Evolutionary conservation across 2,888 invertebrate genomes (phyloP).

Genomic region (Ormyrus pomaceus): DNA sequence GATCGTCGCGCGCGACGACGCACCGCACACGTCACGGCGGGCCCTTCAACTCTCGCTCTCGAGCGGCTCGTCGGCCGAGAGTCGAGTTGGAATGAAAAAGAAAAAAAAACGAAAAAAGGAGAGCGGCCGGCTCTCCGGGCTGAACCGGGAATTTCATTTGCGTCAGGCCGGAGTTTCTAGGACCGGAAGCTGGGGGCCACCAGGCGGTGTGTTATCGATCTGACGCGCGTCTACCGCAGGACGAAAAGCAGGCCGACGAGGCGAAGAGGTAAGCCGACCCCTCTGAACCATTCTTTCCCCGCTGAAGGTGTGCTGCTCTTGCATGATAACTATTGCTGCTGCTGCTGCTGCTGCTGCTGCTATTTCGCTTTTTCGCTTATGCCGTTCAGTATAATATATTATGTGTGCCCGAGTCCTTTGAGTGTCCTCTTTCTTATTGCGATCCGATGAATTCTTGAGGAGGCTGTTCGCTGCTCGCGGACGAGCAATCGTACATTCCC

Average conservation of each 20-base stretch:
- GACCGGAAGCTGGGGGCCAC: conserved; percentile 35
- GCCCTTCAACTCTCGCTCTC: conserved; percentile 21
- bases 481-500: too few relatives aligned
- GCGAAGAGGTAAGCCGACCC: conserved; percentile 46
- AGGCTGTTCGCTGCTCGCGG: too few relatives aligned
- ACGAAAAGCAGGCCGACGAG: conserved; percentile 54
- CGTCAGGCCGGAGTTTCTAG: conserved; percentile 45
- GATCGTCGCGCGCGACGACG: too few relatives aligned
- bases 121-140: background rate
- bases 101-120: background rate
- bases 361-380: background rate
- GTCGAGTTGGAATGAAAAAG: background rate
- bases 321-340: too few relatives aligned
- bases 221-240: conserved; percentile 38
- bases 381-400: too few relatives aligned
- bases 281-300: too few relatives aligned
- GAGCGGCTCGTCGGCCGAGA: background rate
- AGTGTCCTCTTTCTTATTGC: too few relatives aligned
- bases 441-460: too few relatives aligned
- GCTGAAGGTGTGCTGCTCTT: background rate
- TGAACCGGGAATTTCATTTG: conserved; percentile 42
- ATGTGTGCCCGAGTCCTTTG: too few relatives aligned
- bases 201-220: conserved; percentile 49
- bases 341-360: background rate
- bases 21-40: background rate